Conservation (phyloP, 2,113 vertebrate genomes). For the Antennarius striatus region DNA sequence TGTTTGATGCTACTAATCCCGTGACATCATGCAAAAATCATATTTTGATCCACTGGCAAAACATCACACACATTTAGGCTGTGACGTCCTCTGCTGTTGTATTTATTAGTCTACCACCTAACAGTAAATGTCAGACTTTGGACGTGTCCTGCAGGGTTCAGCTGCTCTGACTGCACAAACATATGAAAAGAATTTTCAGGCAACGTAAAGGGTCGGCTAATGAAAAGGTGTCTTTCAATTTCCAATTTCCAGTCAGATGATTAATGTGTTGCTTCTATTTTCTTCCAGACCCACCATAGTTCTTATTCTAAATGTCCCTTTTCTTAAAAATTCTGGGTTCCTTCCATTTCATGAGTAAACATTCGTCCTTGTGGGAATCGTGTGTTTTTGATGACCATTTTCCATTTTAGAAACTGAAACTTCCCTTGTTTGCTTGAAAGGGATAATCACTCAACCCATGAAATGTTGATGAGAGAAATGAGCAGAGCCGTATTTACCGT, state of each 20-base stretch:
- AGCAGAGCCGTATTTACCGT: slow-evolving; percentile 78
- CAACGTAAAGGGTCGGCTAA: slow-evolving; percentile 24
- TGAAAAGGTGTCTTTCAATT: slow-evolving; percentile 28
- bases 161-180: slow-evolving; percentile 36
- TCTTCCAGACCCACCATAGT: not conserved
- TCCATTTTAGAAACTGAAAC: slow-evolving; percentile 74
- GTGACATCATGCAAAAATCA: slow-evolving; percentile 43
- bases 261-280: slow-evolving; percentile 20
- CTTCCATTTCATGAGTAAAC: slow-evolving; percentile 63
- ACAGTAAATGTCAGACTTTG: slow-evolving; percentile 65
- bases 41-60: slow-evolving; percentile 57
- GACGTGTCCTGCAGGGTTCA: slow-evolving; percentile 45
- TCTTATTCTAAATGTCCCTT: slow-evolving; percentile 15
- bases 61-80: slow-evolving; percentile 62
- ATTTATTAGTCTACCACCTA: slow-evolving; percentile 59
- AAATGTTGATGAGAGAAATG: slow-evolving; percentile 82
- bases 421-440: slow-evolving; percentile 75
- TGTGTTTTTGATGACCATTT: slow-evolving; percentile 61
- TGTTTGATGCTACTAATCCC: slow-evolving; percentile 35
- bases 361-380: slow-evolving; percentile 16
- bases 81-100: slow-evolving; percentile 34
- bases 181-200: slow-evolving; percentile 28
- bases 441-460: slow-evolving; percentile 72
- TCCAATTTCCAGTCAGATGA: slow-evolving; percentile 29
- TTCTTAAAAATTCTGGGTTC: slow-evolving; percentile 18